phyloP scores from a whole-genome alignment of 1,140 invertebrate genomes.

The Neodiprion virginianus region DNA sequence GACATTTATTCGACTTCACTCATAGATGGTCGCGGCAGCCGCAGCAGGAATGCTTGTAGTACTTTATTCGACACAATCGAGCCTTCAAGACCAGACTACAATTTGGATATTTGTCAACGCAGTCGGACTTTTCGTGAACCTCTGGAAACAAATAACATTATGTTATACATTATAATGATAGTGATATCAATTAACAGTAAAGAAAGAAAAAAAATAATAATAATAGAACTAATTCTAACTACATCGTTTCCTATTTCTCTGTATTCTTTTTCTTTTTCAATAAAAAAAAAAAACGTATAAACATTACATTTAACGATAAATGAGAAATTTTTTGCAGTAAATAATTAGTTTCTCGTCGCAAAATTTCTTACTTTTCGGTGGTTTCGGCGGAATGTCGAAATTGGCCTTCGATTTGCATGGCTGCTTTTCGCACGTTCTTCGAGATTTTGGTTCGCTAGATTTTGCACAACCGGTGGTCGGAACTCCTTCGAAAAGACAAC shows the following conservation, averaged over 20 bases:
- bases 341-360: slow-evolving; percentile 25
- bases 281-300: too few species aligned
- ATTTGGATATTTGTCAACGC: slow-evolving; percentile 77
- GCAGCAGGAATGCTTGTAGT: slow-evolving; percentile 84
- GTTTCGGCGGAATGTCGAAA: slow-evolving; percentile 29
- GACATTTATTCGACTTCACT: too few species aligned
- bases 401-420: slow-evolving; percentile 35
- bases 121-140: slow-evolving; percentile 52
- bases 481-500: slow-evolving; percentile 51
- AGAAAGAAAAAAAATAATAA: neutral
- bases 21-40: neutral
- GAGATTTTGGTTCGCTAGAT: slow-evolving; percentile 35
- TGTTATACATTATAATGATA: neutral
- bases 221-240: neutral
- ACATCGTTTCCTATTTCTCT: neutral
- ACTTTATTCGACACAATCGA: slow-evolving; percentile 81
- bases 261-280: too few species aligned
- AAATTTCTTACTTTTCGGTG: slow-evolving; percentile 45
- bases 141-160: slow-evolving; percentile 38
- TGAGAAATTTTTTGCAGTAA: neutral
- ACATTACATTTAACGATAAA: too few species aligned
- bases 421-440: slow-evolving; percentile 39
- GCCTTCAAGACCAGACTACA: slow-evolving; percentile 81
- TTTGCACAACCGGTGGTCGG: slow-evolving; percentile 33
- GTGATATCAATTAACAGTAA: neutral